Evolutionary conservation across 2,797 vertebrate species (phyloP).

Genomic region (Acipenser transmontanus): DNA sequence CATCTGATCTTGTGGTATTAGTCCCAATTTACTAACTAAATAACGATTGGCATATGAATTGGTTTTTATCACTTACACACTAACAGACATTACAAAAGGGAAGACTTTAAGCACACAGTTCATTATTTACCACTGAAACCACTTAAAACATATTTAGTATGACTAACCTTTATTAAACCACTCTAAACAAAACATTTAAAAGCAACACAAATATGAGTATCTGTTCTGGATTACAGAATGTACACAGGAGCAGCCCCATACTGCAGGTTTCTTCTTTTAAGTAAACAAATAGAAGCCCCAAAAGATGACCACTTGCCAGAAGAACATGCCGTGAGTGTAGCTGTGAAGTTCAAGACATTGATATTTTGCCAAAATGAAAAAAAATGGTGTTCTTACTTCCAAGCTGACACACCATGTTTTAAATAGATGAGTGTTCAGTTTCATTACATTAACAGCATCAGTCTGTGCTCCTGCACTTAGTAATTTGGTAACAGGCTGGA

Average conservation of each 20-base stretch:
- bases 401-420: constrained; percentile 71
- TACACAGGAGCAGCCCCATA: no score
- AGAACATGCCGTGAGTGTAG: constrained; percentile 47
- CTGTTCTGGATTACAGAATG: no score
- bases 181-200: neutral
- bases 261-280: no score
- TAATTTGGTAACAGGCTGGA: constrained; percentile 96
- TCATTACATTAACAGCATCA: constrained; percentile 78
- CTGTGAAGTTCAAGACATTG: constrained; percentile 65
- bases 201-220: neutral
- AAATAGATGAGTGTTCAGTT: constrained; percentile 71
- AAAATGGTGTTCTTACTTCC: constrained; percentile 55
- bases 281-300: neutral
- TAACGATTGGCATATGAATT: no score
- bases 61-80: no score
- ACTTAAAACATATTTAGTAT: no score
- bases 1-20: no score
- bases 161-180: no score
- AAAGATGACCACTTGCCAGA: constrained; percentile 33
- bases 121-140: no score
- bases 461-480: constrained; percentile 58
- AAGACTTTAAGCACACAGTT: no score
- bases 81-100: no score
- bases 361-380: constrained; percentile 51
- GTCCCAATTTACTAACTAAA: no score